Evolutionary conservation across 1,140 invertebrate species (phyloP).

Genomic region (Lutraria rhynchaena): DNA sequence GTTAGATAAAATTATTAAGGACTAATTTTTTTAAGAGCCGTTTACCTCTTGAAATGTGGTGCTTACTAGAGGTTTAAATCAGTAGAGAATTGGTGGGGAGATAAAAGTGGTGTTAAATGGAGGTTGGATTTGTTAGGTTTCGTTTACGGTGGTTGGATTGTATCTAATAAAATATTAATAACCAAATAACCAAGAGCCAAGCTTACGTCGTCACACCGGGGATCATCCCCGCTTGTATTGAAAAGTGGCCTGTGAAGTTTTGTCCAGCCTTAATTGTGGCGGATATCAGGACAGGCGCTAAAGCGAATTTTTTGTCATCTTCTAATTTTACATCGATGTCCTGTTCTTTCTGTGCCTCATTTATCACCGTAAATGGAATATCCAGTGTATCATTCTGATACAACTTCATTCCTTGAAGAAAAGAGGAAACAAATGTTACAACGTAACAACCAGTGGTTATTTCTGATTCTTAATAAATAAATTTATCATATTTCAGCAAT

Average conservation of each 20-base stretch:
- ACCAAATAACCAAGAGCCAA: neutral
- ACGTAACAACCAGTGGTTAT: no score
- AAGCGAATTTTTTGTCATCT: conserved; percentile 46
- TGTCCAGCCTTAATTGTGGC: conserved; percentile 34
- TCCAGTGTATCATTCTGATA: conserved; percentile 38
- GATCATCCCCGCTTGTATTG: conserved; percentile 9
- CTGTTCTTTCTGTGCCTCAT: conserved; percentile 35
- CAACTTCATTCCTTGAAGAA: conserved; percentile 42
- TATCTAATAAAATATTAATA: no score
- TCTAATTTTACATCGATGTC: conserved; percentile 50
- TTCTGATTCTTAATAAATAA: no score
- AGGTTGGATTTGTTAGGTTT: neutral
- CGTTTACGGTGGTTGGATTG: neutral
- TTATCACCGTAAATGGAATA: conserved; percentile 44
- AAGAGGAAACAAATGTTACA: no score
- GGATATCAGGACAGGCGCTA: conserved; percentile 18
- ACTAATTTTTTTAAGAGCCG: no score
- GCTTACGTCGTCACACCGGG: conserved; percentile 49
- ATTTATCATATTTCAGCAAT: no score
- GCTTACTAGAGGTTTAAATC: no score
- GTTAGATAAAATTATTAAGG: no score
- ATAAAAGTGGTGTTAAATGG: neutral
- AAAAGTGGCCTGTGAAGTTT: conserved; percentile 33
- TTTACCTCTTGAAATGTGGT: no score
- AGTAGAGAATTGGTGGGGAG: neutral